A percentile compares a stretch with the other conserved stretches of the same genome.
Evolutionary conservation across 2,888 invertebrate species (phyloP).

Genomic region (Synergus japonicus): DNA sequence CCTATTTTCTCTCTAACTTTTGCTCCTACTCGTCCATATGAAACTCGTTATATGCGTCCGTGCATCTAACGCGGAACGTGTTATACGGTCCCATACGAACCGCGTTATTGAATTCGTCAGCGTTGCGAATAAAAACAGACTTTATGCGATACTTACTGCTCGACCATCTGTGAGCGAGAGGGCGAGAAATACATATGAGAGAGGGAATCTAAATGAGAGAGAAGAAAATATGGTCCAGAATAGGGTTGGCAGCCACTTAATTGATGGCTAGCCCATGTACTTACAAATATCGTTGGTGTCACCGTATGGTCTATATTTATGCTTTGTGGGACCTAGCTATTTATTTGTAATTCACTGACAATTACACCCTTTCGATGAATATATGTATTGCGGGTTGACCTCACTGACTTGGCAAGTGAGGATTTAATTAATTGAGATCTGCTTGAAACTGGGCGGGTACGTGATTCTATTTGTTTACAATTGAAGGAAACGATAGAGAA

Average conservation of each 20-base stretch:
- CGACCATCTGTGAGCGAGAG: constrained; percentile 68
- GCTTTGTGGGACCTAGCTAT: not conserved
- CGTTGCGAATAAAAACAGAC: constrained; percentile 68
- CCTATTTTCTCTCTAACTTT: constrained; percentile 15
- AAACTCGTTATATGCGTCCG: constrained; percentile 73
- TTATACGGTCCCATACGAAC: constrained; percentile 56
- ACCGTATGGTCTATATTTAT: constrained; percentile 44
- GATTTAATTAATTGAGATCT: not conserved
- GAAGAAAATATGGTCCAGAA: constrained; percentile 45
- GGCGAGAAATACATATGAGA: constrained; percentile 20
- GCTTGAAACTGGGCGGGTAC: not conserved
- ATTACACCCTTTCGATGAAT: constrained; percentile 10
- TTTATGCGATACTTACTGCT: constrained; percentile 72
- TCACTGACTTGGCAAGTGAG: not conserved
- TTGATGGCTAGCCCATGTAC: constrained; percentile 42
- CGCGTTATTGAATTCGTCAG: constrained; percentile 74
- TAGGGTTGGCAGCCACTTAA: constrained; percentile 52
- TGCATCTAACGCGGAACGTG: constrained; percentile 61
- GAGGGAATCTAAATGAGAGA: constrained; percentile 24
- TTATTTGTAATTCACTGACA: constrained; percentile 35
- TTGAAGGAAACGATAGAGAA: not conserved
- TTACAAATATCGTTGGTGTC: constrained; percentile 43
- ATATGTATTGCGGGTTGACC: constrained; percentile 11
- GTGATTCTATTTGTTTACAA: not conserved
- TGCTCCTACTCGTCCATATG: constrained; percentile 54